Conservation (phyloP, 2,888 invertebrate genomes). For the Neria commutata region DNA sequence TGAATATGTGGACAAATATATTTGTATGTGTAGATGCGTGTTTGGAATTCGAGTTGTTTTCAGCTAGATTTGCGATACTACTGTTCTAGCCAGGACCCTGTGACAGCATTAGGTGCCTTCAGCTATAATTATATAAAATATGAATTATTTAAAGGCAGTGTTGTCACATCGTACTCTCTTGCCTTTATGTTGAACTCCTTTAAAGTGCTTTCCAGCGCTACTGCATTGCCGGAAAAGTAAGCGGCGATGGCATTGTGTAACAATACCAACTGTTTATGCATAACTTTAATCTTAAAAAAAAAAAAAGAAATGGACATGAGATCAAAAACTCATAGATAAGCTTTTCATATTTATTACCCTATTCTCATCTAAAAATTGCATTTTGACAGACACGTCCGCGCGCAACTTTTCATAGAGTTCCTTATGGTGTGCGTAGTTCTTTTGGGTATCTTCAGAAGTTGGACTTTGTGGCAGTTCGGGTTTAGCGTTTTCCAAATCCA, state of each 20-base stretch:
- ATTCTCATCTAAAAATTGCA: conserved; percentile 96
- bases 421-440: conserved; percentile 83
- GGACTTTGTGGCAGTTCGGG: conserved; percentile 65
- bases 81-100: conserved; percentile 84
- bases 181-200: conserved; percentile 95
- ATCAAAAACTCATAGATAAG: not conserved
- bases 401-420: conserved; percentile 90
- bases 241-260: conserved; percentile 97
- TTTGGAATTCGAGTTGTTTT: not conserved
- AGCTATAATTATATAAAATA: conserved; percentile 42
- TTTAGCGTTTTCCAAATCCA: conserved; percentile 85
- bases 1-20: conserved; percentile 1
- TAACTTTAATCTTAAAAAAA: conserved; percentile 87
- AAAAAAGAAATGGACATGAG: not conserved
- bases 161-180: conserved; percentile 70
- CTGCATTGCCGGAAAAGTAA: conserved; percentile 96
- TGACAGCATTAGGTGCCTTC: conserved; percentile 77
- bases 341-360: conserved; percentile 68
- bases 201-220: conserved; percentile 89
- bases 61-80: conserved; percentile 57
- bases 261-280: conserved; percentile 95
- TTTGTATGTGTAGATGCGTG: not conserved
- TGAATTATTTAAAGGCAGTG: not conserved
- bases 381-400: conserved; percentile 92
- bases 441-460: conserved; percentile 79